Evolutionary conservation across 2,797 vertebrate species (phyloP), one percentile per base, ranked within the genome.

Genomic region (Pygocentrus nattereri): DNA sequence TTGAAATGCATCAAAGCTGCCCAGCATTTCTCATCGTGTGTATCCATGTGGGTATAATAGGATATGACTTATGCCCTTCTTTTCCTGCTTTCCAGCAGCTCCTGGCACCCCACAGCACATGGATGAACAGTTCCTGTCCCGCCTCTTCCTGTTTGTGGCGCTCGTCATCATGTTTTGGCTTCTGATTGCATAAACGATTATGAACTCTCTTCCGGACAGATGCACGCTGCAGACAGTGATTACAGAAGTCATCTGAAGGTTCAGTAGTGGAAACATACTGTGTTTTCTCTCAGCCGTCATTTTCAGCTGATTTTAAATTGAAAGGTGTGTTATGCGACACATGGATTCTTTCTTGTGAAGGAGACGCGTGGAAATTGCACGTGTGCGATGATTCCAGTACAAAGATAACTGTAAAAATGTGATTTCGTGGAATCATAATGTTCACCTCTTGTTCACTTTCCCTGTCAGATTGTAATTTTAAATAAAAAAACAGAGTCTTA

Each of bases 131-230:
- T 99, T 99, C 90, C 95, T 99, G 86, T 99, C 98, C 73, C 96
- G 97, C 84, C 98, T 99, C 87, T 99, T 99, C 94, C 94, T 99
- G 88, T 98, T 99, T 82, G 98, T 98, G 47, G 98, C 98, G 68
- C 92, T 99, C 87, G 95, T 97, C 88, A 98, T 99, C 88, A 99
- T 99, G 97, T 98, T 99, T 90, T 99, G 98, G 98, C 95, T 99
- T 83, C 93, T 99, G 81, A 99, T 99, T 65, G 98, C 98, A 52
- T 99, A 93, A 94, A 82, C 1, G 30, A n/a, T 65, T 23, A 31
- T 19, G 5, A 70, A 62, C 27, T 41, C 12, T 8, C 23, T 7
- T 23, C 52, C 47, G 73, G 74, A 77, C 7, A n/a, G 83, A 70
- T 6, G 30, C 13, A 56, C 16, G 11, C 34, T 34, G 50, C 38